Percentiles rank a stretch among this genome's conserved stretches.
phyloP scores from a whole-genome alignment of 2,797 vertebrate genomes.

The Columba guinea region DNA sequence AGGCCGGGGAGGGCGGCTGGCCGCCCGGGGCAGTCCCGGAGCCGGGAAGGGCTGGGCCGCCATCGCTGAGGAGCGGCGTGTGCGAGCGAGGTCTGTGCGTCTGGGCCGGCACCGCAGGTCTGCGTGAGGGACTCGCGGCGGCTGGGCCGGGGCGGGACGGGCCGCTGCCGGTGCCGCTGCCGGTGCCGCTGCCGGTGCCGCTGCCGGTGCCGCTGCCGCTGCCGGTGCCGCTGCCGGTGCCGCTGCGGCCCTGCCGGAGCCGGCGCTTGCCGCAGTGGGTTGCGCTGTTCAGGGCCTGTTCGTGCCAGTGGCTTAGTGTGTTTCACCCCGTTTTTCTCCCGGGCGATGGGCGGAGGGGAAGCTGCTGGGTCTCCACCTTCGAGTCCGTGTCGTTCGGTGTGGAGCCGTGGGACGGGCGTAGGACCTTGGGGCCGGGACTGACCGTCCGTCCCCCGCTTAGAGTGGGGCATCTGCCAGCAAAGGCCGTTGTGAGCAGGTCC shows the following conservation, averaged over 20 bases:
- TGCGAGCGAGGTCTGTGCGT: not conserved
- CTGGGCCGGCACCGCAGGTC: no score
- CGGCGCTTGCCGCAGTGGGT: not conserved
- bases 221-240: not conserved
- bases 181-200: not conserved
- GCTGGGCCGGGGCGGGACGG: not conserved
- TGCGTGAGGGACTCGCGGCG: not conserved
- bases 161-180: not conserved
- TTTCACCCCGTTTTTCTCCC: not conserved
- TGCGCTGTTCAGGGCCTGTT: not conserved
- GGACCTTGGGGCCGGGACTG: not conserved
- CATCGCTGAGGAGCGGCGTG: not conserved
- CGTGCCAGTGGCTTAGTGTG: not conserved
- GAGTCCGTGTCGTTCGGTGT: fast-evolving
- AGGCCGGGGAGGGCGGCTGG: not conserved
- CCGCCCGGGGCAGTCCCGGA: not conserved
- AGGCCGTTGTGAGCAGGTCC: not conserved
- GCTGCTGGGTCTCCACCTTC: not conserved
- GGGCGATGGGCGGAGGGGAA: fast-evolving
- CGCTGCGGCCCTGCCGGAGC: not conserved
- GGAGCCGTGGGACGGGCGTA: not conserved
- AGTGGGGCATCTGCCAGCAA: not conserved
- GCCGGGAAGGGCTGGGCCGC: not conserved
- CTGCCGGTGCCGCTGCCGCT: not conserved
- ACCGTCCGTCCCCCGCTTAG: fast-evolving